Percentiles rank a stretch among this genome's conserved stretches.
Evolutionary conservation across 2,888 invertebrate genomes (phyloP).

Genomic region (Apantesis nais): DNA sequence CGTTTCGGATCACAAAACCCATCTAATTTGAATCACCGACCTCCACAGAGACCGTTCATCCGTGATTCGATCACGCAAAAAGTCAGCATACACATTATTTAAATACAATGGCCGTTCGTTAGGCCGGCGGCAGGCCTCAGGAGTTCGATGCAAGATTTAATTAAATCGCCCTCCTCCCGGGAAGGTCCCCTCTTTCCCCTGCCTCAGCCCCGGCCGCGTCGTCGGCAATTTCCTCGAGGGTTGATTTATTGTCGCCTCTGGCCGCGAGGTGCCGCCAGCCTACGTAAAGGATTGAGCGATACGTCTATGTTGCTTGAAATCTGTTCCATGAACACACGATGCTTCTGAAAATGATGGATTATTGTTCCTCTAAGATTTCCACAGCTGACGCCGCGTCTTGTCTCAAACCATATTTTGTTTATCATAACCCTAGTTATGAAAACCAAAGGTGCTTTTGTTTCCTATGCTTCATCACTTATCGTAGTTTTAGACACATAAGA

Average conservation of each 20-base stretch:
- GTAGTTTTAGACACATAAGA: not conserved
- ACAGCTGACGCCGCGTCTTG: constrained; percentile 11
- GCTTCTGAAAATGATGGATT: constrained; percentile 19
- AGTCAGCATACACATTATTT: constrained; percentile 82
- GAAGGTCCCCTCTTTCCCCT: constrained; percentile 42
- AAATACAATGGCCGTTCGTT: constrained; percentile 85
- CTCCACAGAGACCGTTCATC: constrained; percentile 51
- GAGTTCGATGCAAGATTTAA: constrained; percentile 87
- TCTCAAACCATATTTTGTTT: not conserved
- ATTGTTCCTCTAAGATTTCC: constrained; percentile 12
- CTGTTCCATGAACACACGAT: constrained; percentile 48
- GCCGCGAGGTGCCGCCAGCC: constrained; percentile 70
- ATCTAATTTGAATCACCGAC: constrained; percentile 49
- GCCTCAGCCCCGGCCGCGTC: constrained; percentile 56
- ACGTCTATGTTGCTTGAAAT: constrained; percentile 53
- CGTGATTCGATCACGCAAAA: constrained; percentile 69
- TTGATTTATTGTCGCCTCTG: constrained; percentile 84
- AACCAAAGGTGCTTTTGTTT: too few species aligned
- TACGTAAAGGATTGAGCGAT: constrained; percentile 77
- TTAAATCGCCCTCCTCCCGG: constrained; percentile 79
- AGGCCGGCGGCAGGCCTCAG: constrained; percentile 80
- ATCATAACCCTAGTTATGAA: not conserved
- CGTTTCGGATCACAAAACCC: constrained; percentile 42
- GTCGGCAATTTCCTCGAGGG: constrained; percentile 82
- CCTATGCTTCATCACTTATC: not conserved